Base-by-base conservation (phyloP, 2,888 invertebrate species). In the Miltochrista miniata region DNA sequence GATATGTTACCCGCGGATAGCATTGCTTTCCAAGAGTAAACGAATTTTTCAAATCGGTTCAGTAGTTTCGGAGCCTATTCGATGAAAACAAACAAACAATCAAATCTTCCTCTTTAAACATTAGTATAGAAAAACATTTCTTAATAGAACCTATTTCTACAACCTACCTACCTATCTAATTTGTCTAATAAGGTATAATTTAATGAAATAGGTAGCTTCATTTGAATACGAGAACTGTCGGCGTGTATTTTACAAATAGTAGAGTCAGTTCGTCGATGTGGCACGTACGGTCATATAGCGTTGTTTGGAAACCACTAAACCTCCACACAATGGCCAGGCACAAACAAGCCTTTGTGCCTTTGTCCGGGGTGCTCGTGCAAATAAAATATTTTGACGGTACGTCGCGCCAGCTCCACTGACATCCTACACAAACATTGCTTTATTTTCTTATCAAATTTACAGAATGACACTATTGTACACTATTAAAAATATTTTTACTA, bases 311-410 rank as follows among this genome's bases (percentile, higher is more conserved):
- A 80, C 78, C 79, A 74, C 76, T 74, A 77, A 78, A 78, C 72
- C 64, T 67, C 63, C 70, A 77, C 70, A 81, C 79, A 85, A 85
- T 80, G 79, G 78, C 66, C 65, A 64, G 76, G 76, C 81, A 78
- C 81, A 81, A 86, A 80, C 72, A 74, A 62, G 68, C 76, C 74
- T 76, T 83, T 82, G 79, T 81, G 67, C 76, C 74, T 79, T 84
- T 81, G 79, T 81, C 72, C 69, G 59, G 64, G 44, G 60, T 57
- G 61, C 64, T 54, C 61, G 67, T 68, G 79, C 82, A 85, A 86
- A 87, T 85, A 87, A 84, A 86, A 84, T 78, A 81, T 81, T 81
- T 76, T 69, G 73, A 80, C 73, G 68, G 68, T 71, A 62, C 72
- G 64, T 70, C 68, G 58, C 68, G 56, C 54, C 62, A 70, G 68